Evolutionary conservation across 2,888 invertebrate species (phyloP).

Genomic region (Pimpla rufipes): DNA sequence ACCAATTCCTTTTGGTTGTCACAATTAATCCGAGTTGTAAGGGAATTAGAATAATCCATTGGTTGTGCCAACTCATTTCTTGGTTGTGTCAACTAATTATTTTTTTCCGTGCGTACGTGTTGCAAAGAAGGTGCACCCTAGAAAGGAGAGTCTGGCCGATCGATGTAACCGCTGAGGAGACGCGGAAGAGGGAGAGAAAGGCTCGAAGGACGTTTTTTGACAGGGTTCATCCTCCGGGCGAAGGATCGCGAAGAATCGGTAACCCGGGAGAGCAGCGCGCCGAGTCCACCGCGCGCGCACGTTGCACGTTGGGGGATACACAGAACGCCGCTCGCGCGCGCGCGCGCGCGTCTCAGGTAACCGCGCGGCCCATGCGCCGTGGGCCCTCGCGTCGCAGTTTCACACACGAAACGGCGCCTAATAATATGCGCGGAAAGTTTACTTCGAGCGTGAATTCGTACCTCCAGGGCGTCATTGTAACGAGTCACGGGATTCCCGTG

Average conservation of each 20-base stretch:
- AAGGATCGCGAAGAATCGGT: constrained; percentile 30
- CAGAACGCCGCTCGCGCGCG: constrained; percentile 60
- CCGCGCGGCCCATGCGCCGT: constrained; percentile 52
- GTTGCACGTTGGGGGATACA: too few species aligned
- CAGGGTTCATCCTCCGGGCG: constrained; percentile 10
- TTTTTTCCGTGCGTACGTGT: neutral
- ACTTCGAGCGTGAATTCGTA: constrained; percentile 83
- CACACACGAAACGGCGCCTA: constrained; percentile 77
- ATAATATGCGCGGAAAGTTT: constrained; percentile 83
- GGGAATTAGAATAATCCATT: too few species aligned
- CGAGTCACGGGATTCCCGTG: constrained; percentile 72
- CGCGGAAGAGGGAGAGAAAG: constrained; percentile 44
- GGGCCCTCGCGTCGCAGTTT: constrained; percentile 56
- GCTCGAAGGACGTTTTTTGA: constrained; percentile 42
- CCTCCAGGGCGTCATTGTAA: constrained; percentile 82
- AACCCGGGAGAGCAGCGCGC: constrained; percentile 3
- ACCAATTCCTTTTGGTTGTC: too few species aligned
- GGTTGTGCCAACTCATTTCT: too few species aligned
- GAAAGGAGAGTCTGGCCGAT: constrained; percentile 41
- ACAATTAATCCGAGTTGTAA: too few species aligned
- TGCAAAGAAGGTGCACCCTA: neutral
- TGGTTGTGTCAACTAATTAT: neutral
- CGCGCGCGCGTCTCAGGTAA: constrained; percentile 64
- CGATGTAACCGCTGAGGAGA: neutral
- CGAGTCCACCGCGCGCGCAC: neutral